Evolutionary conservation across 2,888 invertebrate genomes (phyloP), one percentile per base, ranked within the genome.

Genomic region (Meliscaeva auricollis): DNA sequence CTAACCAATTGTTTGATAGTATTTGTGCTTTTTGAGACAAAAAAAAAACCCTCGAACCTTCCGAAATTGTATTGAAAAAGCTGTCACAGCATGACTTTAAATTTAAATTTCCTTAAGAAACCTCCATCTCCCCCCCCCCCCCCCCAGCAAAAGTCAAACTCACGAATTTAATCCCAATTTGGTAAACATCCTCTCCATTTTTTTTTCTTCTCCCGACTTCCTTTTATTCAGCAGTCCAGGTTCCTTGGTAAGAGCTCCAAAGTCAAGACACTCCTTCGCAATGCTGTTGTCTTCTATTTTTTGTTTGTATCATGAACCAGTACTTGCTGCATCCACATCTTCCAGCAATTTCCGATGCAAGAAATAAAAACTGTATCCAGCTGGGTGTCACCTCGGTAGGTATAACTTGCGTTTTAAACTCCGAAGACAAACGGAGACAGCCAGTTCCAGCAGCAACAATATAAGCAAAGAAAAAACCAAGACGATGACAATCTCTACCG

Each of bases 91-190:
- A 9, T 73, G 68, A 54, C 74, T 83, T 84, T 75, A 84, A 84
- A 80, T 80, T 79, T 46, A 74, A 83, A 79, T 84, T 74, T 72
- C n/a, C 38, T 7, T 15, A 15, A 64, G 66, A 70, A 75, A 60
- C 50, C 58, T 35, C 11, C n/a, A n/a, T n/a, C n/a, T n/a, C n/a
- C n/a, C n/a, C n/a, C n/a, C n/a, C n/a, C n/a, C n/a, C n/a, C n/a
- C n/a, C 4, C 26, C 20, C 3, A 48, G 64, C 77, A 79, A 87
- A 83, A 84, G 78, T 87, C 84, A 87, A 89, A 88, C 87, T 88
- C 87, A 87, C 88, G 89, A 89, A 89, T 89, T 89, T 89, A 89
- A 89, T 88, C 88, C 87, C 89, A 89, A 89, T 89, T 89, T 89
- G 87, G 87, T 87, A 87, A 88, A 88, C 88, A 88, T 87, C 84